Evolutionary conservation across 1,140 invertebrate genomes (phyloP).

Genomic region (Trichonephila inaurata): DNA sequence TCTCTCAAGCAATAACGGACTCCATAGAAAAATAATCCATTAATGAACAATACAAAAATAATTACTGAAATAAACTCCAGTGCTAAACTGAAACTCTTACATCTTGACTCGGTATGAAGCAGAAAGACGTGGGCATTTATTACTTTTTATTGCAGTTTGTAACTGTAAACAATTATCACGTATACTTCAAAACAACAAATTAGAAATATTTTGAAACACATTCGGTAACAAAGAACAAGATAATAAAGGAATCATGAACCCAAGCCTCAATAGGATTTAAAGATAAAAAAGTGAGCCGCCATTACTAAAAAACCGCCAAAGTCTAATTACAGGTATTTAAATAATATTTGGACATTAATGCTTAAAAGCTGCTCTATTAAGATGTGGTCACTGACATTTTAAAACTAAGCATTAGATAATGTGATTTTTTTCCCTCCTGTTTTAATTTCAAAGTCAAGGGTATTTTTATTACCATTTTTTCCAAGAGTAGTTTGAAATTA

Average conservation of each 20-base stretch:
- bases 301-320: slow-evolving; percentile 39
- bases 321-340: slow-evolving; percentile 40
- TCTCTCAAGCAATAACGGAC: background rate
- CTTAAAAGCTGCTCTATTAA: slow-evolving; percentile 44
- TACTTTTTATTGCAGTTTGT: background rate
- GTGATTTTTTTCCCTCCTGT: background rate
- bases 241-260: background rate
- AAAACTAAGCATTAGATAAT: slow-evolving; percentile 31
- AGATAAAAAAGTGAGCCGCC: background rate
- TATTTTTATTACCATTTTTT: slow-evolving; percentile 39
- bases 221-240: background rate
- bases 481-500: background rate
- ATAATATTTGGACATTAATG: slow-evolving; percentile 38
- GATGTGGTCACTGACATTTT: slow-evolving; percentile 42
- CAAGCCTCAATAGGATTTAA: background rate
- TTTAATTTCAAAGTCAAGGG: slow-evolving; percentile 20
- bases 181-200: slow-evolving; percentile 22
- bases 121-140: background rate
- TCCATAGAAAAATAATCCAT: background rate
- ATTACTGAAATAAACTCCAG: background rate
- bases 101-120: background rate
- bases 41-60: background rate
- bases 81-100: background rate
- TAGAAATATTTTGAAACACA: background rate
- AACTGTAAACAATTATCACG: slow-evolving; percentile 48